Base-by-base conservation (phyloP, 1,140 invertebrate species). In the Lepidurus arcticus region DNA sequence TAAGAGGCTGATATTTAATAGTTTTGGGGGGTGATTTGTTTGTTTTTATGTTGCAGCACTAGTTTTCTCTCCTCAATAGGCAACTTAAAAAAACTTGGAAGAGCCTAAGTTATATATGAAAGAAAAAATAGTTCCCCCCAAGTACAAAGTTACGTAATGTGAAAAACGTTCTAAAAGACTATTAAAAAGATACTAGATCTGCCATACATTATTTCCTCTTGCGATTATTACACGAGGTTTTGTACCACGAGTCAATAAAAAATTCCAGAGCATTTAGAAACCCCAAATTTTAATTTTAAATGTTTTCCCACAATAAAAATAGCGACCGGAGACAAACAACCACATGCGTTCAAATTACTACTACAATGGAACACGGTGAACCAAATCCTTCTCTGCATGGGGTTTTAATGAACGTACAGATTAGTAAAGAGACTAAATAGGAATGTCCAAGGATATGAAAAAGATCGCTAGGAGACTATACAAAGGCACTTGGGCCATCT, bases 171-270 rank as follows among this genome's bases (percentile, higher is more conserved):
- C 13, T 65, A 65, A 65, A 65, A 65, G 13, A 65, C 13, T 65
- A 65, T 65, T 65, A 1, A 65, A 21, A 65, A 65, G 34, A 34
- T 65, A n/a, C n/a, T 65, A 65, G 53, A 65, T 65, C 53, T 65
- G 53, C 53, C 53, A 65, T 65, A 65, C 53, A 65, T 65, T 65
- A 21, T 65, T 7, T 65, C 53, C 53, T 65, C 53, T 65, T 65
- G 53, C 53, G 53, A 65, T 65, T 65, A 65, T 21, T 65, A 65
- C 53, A 65, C 53, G 21, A 65, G 53, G 53, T 65, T 65, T 65
- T 65, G 53, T 65, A 65, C 53, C 53, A 65, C 53, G 53, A 65
- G 53, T 65, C 53, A 65, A 65, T 65, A 65, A 65, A 65, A 65
- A 65, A 65, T 34, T 65, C 53, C 53, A 65, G 21, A 65, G 53